Evolutionary conservation across 2,113 vertebrate species (phyloP).

Genomic region (Syngnathus typhle): DNA sequence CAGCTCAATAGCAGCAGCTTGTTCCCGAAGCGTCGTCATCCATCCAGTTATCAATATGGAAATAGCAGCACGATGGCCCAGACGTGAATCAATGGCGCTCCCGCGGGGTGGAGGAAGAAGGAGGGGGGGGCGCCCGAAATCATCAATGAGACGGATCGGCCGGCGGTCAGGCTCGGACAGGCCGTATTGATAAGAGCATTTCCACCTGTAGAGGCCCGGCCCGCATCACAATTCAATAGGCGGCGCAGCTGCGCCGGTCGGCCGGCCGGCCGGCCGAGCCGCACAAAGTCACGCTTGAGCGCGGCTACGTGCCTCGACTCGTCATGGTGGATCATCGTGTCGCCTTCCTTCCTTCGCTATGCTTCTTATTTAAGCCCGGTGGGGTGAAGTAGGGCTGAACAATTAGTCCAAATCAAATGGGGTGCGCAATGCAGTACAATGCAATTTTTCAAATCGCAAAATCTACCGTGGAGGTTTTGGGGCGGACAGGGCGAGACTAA

Average conservation of each 20-base stretch:
- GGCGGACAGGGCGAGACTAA: no score
- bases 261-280: slow-evolving; percentile 30
- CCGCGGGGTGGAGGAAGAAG: slow-evolving; percentile 52
- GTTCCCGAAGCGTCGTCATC: slow-evolving; percentile 68
- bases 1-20: slow-evolving; percentile 64
- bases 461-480: no score
- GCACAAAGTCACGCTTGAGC: slow-evolving; percentile 67
- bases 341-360: background rate
- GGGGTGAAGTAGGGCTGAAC: background rate
- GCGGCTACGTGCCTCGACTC: slow-evolving; percentile 67
- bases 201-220: slow-evolving; percentile 62
- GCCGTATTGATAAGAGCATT: slow-evolving; percentile 67
- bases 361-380: background rate
- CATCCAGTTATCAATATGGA: slow-evolving; percentile 75
- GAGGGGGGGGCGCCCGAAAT: slow-evolving; percentile 53
- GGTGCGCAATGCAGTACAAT: no score
- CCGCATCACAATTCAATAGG: no score
- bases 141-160: slow-evolving; percentile 70
- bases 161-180: slow-evolving; percentile 56
- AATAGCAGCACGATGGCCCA: slow-evolving; percentile 68
- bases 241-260: no score
- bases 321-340: slow-evolving; percentile 47
- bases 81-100: slow-evolving; percentile 71
- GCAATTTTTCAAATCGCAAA: no score
- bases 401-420: no score